Evolutionary conservation across 2,888 invertebrate species (phyloP).

Genomic region (Rotaria socialis): DNA sequence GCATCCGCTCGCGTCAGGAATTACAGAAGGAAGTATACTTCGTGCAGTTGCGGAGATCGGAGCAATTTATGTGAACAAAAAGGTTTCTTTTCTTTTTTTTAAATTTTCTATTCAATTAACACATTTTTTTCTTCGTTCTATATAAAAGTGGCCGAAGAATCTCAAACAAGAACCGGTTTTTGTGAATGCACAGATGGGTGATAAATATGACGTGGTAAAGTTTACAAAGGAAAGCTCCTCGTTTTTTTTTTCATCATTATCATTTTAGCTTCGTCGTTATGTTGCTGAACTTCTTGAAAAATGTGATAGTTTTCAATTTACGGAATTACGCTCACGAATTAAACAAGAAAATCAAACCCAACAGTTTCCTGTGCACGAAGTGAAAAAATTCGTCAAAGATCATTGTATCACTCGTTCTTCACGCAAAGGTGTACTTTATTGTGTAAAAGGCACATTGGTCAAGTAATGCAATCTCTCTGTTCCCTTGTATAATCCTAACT

Average conservation of each 20-base stretch:
- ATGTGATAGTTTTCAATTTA: slow-evolving; percentile 33
- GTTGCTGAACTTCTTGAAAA: slow-evolving; percentile 23
- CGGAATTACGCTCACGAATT: not conserved
- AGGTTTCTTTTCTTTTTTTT: not conserved
- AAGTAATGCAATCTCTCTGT: slow-evolving; percentile 11
- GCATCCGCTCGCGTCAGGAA: not conserved
- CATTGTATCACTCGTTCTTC: slow-evolving; percentile 11
- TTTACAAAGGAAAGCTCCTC: not conserved
- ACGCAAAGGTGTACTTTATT: slow-evolving; percentile 13
- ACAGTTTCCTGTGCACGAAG: slow-evolving; percentile 30
- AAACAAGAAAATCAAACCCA: slow-evolving; percentile 33
- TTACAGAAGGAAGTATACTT: slow-evolving; percentile 18
- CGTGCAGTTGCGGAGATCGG: not conserved
- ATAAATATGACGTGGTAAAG: slow-evolving; percentile 26
- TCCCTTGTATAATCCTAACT: not conserved
- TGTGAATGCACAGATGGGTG: not conserved
- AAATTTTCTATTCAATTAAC: not conserved
- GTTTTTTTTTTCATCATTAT: not conserved
- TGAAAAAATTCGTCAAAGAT: slow-evolving; percentile 31
- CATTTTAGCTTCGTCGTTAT: slow-evolving; percentile 7
- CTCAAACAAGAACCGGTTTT: slow-evolving; percentile 35
- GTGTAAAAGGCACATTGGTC: slow-evolving; percentile 22
- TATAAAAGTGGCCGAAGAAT: slow-evolving; percentile 15
- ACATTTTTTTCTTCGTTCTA: not conserved
- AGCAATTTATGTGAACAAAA: slow-evolving; percentile 28